A percentile compares a stretch with the other conserved stretches of the same genome.
phyloP scores from a whole-genome alignment of 2,797 vertebrate species.

The Enteromius radiatus region DNA sequence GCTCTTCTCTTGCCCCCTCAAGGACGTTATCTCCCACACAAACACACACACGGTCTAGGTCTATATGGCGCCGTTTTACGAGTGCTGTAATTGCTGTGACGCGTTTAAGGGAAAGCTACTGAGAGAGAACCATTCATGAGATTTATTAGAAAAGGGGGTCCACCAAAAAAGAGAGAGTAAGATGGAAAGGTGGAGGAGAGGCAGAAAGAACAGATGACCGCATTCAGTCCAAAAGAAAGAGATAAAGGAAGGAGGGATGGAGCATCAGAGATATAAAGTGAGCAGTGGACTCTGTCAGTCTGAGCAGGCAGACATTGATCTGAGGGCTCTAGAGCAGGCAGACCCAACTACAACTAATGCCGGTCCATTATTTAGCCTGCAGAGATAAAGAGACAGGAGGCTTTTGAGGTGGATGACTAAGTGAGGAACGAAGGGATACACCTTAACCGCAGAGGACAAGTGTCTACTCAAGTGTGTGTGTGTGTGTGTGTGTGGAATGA shows the following conservation, averaged over 20 bases:
- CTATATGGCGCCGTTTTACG: conserved; percentile 64
- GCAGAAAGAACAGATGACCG: background rate
- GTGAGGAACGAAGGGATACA: conserved; percentile 30
- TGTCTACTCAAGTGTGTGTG: conserved; percentile 28
- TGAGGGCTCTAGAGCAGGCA: conserved; percentile 33
- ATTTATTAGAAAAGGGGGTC: conserved; percentile 56
- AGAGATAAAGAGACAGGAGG: conserved; percentile 25
- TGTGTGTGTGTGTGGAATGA: conserved; percentile 24
- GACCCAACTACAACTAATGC: conserved; percentile 46
- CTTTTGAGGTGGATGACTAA: conserved; percentile 20
- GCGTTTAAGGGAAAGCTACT: conserved; percentile 45
- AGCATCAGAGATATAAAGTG: background rate
- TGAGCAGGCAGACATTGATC: conserved; percentile 48
- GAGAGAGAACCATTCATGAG: conserved; percentile 54
- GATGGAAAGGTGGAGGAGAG: conserved; percentile 11
- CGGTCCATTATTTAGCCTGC: conserved; percentile 42
- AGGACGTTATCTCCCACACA: conserved; percentile 58
- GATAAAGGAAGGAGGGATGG: conserved; percentile 15
- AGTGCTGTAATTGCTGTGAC: conserved; percentile 64
- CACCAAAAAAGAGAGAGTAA: conserved; percentile 15
- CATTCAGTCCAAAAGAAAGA: background rate
- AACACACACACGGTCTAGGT: conserved; percentile 45
- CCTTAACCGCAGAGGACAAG: conserved; percentile 49
- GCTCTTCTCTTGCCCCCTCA: conserved; percentile 61
- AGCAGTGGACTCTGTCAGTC: background rate